Evolutionary conservation across 2,113 vertebrate species (phyloP).

Genomic region (Tragelaphus imberbis): DNA sequence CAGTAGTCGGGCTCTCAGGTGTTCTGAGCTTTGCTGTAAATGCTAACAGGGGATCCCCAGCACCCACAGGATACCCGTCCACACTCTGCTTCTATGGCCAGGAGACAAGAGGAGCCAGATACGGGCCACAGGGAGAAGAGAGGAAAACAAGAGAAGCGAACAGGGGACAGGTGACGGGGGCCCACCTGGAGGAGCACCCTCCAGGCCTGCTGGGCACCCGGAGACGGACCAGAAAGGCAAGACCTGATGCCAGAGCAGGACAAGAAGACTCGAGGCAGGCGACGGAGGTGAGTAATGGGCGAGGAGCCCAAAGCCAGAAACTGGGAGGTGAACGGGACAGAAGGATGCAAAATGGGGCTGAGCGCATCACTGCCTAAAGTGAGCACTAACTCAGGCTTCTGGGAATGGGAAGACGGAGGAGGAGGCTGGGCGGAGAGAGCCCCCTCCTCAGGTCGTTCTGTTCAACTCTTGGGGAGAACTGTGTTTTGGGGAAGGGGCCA

Average conservation of each 20-base stretch:
- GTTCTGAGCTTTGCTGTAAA: neutral
- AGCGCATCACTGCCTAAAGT: neutral
- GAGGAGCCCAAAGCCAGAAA: neutral
- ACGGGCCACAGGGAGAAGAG: neutral
- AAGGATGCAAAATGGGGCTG: neutral
- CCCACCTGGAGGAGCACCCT: neutral
- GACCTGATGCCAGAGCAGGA: neutral
- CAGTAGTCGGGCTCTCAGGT: neutral
- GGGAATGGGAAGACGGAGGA: neutral
- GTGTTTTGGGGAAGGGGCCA: conserved; percentile 45
- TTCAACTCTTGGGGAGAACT: neutral
- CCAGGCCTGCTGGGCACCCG: neutral
- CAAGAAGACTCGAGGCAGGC: neutral
- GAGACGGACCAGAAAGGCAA: neutral
- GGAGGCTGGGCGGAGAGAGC: neutral
- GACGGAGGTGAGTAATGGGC: fast-evolving
- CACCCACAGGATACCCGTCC: neutral
- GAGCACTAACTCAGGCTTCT: neutral
- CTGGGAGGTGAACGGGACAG: neutral
- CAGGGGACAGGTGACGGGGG: neutral
- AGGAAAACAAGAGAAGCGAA: neutral
- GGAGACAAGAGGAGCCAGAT: neutral
- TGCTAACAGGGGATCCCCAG: fast-evolving
- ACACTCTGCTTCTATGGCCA: neutral
- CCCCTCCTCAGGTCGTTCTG: neutral